Conservation (phyloP, 2,888 invertebrate genomes). For the Ceraclea dissimilis region DNA sequence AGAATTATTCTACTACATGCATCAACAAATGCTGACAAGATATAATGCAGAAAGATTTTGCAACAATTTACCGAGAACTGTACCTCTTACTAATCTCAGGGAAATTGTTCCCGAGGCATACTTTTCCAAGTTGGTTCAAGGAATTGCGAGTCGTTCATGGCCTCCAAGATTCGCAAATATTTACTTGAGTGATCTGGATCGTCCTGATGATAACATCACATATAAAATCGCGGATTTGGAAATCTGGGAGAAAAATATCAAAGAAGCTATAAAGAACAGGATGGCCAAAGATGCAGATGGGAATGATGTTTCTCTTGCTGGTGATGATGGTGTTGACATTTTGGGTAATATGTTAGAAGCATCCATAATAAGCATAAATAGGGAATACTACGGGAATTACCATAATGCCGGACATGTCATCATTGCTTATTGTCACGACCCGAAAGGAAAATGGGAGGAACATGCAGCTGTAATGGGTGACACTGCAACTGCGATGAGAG, state of each 20-base stretch:
- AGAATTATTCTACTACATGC: slow-evolving; percentile 61
- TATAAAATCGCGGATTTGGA: neutral
- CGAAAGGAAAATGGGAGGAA: neutral
- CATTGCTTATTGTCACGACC: neutral
- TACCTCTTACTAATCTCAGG: slow-evolving; percentile 9
- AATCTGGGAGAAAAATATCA: neutral
- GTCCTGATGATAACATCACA: slow-evolving; percentile 35
- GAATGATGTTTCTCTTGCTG: neutral
- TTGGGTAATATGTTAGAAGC: neutral
- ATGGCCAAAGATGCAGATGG: neutral
- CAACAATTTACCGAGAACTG: slow-evolving; percentile 6
- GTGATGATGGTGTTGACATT: neutral
- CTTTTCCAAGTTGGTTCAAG: slow-evolving; percentile 62
- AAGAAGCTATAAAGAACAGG: neutral
- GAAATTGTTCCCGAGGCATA: slow-evolving; percentile 35
- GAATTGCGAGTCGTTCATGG: slow-evolving; percentile 57
- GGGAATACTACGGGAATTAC: neutral
- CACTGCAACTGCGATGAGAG: neutral
- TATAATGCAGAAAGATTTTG: slow-evolving; percentile 23
- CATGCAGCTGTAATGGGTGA: neutral
- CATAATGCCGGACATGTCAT: neutral
- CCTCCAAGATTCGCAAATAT: slow-evolving; percentile 52
- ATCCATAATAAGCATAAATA: neutral
- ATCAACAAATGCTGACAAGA: slow-evolving; percentile 55
- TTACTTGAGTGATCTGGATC: slow-evolving; percentile 42